A percentile compares a stretch with the other conserved stretches of the same genome.
These are phyloP conservation scores for Lates japonicus DNA, from an alignment of 2,797 vertebrate genomes.

Conservation along the genomic window DNA sequence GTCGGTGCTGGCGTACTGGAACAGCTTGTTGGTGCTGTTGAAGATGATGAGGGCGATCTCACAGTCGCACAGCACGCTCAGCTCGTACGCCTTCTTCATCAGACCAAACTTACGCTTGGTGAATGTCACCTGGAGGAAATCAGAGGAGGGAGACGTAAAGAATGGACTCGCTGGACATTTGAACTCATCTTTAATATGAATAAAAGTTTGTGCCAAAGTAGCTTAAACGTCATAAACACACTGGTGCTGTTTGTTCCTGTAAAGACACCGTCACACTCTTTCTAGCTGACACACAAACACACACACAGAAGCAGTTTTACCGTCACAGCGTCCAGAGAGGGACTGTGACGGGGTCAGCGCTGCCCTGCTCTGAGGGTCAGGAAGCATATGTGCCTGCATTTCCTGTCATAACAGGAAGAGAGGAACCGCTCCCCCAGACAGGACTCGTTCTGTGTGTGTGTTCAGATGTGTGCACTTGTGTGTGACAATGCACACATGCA, in stretches of 20 bases:
- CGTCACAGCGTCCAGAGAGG: slow-evolving; percentile 58
- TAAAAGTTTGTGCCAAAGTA: not conserved
- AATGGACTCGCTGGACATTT: no score
- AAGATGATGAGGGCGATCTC: slow-evolving; percentile 99
- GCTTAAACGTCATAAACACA: not conserved
- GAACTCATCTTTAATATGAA: no score
- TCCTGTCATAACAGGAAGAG: slow-evolving; percentile 99
- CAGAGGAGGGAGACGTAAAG: no score
- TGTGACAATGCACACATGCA: slow-evolving; percentile 18
- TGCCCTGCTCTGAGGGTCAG: slow-evolving; percentile 89
- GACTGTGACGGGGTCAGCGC: slow-evolving; percentile 88
- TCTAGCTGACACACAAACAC: not conserved
- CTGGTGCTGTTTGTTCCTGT: not conserved
- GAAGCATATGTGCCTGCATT: slow-evolving; percentile 97
- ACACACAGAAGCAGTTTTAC: not conserved
- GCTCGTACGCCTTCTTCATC: slow-evolving; percentile 83
- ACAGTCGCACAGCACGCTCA: slow-evolving; percentile 90
- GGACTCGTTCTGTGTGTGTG: slow-evolving; percentile 1
- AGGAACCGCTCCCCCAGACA: slow-evolving; percentile 64
- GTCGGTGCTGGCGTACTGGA: slow-evolving; percentile 89
- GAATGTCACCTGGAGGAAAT: slow-evolving; percentile 90
- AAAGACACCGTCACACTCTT: not conserved
- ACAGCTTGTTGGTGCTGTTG: slow-evolving; percentile 99
- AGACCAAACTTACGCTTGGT: slow-evolving; percentile 92
- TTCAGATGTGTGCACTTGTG: not conserved